Evolutionary conservation across 2,888 invertebrate species (phyloP).

Genomic region (Dioctria linearis): DNA sequence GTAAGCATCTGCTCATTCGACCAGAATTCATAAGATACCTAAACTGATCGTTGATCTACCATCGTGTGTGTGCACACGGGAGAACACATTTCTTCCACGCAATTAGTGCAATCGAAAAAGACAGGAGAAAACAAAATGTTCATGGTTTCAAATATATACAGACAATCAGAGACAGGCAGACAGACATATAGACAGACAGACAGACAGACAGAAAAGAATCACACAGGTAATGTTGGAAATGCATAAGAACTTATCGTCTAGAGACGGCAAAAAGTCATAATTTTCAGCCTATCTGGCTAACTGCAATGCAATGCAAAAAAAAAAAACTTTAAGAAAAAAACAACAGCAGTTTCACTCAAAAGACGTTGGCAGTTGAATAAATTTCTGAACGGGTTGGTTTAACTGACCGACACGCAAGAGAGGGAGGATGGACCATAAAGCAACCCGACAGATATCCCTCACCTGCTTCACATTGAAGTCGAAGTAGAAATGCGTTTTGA

Average conservation of each 20-base stretch:
- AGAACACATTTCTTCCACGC: slow-evolving; percentile 26
- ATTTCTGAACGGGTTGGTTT: background rate
- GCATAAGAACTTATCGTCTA: background rate
- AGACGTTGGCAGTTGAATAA: slow-evolving; percentile 38
- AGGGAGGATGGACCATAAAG: background rate
- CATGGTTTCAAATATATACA: background rate
- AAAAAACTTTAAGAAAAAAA: too few relatives aligned
- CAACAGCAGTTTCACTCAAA: background rate
- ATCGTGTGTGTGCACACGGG: slow-evolving; percentile 1
- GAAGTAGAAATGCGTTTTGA: slow-evolving; percentile 23
- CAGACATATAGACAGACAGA: too few relatives aligned
- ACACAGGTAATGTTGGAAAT: too few relatives aligned
- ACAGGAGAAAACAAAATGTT: slow-evolving; percentile 31
- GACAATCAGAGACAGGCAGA: too few relatives aligned
- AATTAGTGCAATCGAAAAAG: slow-evolving; percentile 37
- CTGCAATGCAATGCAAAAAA: background rate
- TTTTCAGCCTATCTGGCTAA: slow-evolving; percentile 38
- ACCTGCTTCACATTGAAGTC: slow-evolving; percentile 14
- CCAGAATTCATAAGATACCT: slow-evolving; percentile 28
- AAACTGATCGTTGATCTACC: background rate
- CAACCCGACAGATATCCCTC: slow-evolving; percentile 17
- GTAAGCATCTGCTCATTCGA: slow-evolving; percentile 39
- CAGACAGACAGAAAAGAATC: too few relatives aligned
- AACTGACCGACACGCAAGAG: too few relatives aligned
- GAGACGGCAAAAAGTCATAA: slow-evolving; percentile 24